Evolutionary conservation across 2,888 invertebrate genomes (phyloP), one percentile per base, ranked within the genome.

Genomic region (Heliconius cydno): DNA sequence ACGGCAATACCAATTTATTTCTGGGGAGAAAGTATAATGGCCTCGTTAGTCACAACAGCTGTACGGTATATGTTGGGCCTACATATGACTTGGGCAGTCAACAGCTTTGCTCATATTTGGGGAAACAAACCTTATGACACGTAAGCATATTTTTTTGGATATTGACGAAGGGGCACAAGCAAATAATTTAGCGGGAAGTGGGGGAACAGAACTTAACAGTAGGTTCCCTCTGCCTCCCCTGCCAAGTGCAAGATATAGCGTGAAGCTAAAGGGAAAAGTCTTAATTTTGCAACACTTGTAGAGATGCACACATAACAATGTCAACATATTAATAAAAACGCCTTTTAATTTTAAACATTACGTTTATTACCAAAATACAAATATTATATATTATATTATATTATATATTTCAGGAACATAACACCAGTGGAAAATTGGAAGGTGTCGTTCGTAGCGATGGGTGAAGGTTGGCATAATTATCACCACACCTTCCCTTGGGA

Each of bases 401-500:
- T 38, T 4, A n/a, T 60, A 46, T 34, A 73, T 92, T 90, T 72
- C 91, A 97, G 98, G 85, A 93, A 95, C 88, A 97, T 98, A 86
- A 97, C 96, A 89, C 98, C 98, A 0, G 94, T 96, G 0, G 97
- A 98, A 92, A 98, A 98, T 89, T 95, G 96, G 83, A 92, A 95
- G 1, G 98, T 98, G 0, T 96, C 98, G 0, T 86, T 97, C 0
- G 87, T 97, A 34, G 96, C 98, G 0, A 95, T 97, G 92, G 98
- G 98, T 0, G 98, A 98, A 90, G 98, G 98, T 7, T 99, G 98
- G 97, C 98, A 98, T 94, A 98, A 98, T 92, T 98, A 98, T 91
- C 98, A 98, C 90, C 98, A 98, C 92, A 97, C 97, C 0, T 98
- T 98, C 91, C 98, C 98, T 0, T 98, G 98, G 97, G 98, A 98